Base-by-base conservation (phyloP, 2,797 vertebrate genomes). In the Intellagama lesueurii region DNA sequence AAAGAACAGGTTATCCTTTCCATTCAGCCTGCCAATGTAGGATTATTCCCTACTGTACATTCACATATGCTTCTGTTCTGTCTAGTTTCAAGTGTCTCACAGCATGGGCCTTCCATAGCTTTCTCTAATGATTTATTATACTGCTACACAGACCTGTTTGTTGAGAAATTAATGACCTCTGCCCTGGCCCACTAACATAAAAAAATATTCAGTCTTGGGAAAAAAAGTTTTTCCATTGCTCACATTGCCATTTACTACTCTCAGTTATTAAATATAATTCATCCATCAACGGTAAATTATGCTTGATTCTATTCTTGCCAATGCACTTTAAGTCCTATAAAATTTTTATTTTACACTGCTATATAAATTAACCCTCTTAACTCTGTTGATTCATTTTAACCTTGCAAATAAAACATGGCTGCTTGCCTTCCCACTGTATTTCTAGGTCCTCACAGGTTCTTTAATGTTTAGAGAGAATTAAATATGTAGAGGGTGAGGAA, bases 1-100 rank as follows among this genome's bases (percentile, higher is more conserved):
- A 94, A 93, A 64, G 44, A 93, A 84, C n/a, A 35, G 72, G 75
- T 72, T 64, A 47, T 70, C 47, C 79, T 92, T 84, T 85, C 79
- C 47, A 81, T 1, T 11, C 7, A 0, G 14, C 28, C 49, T 90
- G 75, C 78, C 87, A 89, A 87, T 28, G 11, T 28, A 40, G 75
- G 40, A 16, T 84, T 78, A 56, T 70, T 82, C 80, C 52, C 79
- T 49, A 72, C 73, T 40, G 30, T 86, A 91, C 30, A n/a, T 49
- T 78, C n/a, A 60, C 64, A 49, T 72, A 72, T 82, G 64, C 35
- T 83, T 70, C n/a, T 92, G 75, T 60, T 44, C 77, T 78, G 64
- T 47, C n/a, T 79, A 79, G 47, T 75, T 83, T 69, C 75, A 83
- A 83, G 6, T 0, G 30, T 0, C 0, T 64, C 0, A 0, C 1